Evolutionary conservation across 1,140 invertebrate genomes (phyloP).

Genomic region (Bombyx mandarina): DNA sequence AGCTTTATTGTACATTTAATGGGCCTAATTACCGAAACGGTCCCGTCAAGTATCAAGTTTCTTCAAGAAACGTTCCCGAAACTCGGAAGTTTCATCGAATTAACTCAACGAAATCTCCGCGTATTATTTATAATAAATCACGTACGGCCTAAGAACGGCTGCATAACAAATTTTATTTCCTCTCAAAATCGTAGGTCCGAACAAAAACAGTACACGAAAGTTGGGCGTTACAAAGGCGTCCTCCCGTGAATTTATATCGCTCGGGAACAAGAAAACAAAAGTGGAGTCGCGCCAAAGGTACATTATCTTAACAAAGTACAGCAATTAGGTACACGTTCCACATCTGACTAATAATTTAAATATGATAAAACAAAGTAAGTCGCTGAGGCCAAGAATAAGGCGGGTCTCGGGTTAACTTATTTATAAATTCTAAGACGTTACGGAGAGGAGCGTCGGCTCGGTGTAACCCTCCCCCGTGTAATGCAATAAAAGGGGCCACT

Average conservation of each 20-base stretch:
- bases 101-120: slow-evolving; percentile 2
- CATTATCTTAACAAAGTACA: slow-evolving; percentile 71
- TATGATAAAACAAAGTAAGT: slow-evolving; percentile 69
- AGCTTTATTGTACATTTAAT: too few relatives aligned
- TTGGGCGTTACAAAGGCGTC: slow-evolving; percentile 51
- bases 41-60: too few relatives aligned
- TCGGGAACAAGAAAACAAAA: slow-evolving; percentile 68
- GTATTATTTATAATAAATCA: slow-evolving; percentile 17
- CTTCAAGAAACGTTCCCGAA: neutral
- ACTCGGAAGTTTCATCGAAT: slow-evolving; percentile 1
- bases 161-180: slow-evolving; percentile 59
- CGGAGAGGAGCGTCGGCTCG: slow-evolving; percentile 20
- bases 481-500: slow-evolving; percentile 68
- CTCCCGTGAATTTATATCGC: slow-evolving; percentile 64
- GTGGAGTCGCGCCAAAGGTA: slow-evolving; percentile 67
- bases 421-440: slow-evolving; percentile 63
- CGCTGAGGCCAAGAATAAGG: slow-evolving; percentile 59
- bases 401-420: slow-evolving; percentile 59
- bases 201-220: slow-evolving; percentile 65
- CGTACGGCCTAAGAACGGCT: slow-evolving; percentile 33
- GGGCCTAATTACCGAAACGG: too few relatives aligned
- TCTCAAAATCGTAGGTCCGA: slow-evolving; percentile 38
- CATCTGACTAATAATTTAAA: slow-evolving; percentile 71
- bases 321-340: slow-evolving; percentile 71
- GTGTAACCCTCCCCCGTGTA: slow-evolving; percentile 56